phyloP scores from a whole-genome alignment of 64 coral and sea anemone species.

The Dendrophyllia cribrosa region DNA sequence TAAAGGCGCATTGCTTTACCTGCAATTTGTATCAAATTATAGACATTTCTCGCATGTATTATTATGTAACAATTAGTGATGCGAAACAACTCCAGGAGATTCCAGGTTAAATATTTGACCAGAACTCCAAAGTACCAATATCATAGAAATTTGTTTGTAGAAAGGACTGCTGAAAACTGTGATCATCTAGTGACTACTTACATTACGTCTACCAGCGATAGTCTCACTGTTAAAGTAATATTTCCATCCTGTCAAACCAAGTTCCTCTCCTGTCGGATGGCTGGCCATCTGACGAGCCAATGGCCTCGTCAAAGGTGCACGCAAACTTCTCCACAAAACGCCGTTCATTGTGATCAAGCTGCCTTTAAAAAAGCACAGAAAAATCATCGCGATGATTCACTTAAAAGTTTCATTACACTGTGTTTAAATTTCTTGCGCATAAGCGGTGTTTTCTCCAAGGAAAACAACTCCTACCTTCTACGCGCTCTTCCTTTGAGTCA shows the following conservation, averaged over 20 bases:
- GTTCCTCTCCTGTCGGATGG: conserved; percentile 68
- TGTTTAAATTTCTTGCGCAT: neutral
- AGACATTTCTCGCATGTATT: too few relatives aligned
- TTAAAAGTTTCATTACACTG: neutral
- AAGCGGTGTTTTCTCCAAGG: neutral
- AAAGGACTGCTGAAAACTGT: too few relatives aligned
- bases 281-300: conserved; percentile 62
- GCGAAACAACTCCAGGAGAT: too few relatives aligned
- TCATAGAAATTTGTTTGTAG: neutral
- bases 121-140: neutral
- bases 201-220: conserved; percentile 72
- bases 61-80: too few relatives aligned
- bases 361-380: neutral
- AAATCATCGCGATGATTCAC: neutral
- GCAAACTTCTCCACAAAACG: conserved; percentile 60
- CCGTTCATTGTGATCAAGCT: conserved; percentile 51
- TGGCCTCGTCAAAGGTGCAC: conserved; percentile 35
- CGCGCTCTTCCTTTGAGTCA: neutral
- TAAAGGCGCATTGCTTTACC: too few relatives aligned
- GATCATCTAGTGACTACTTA: conserved; percentile 23
- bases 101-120: neutral
- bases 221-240: conserved; percentile 76
- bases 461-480: neutral
- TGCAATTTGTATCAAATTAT: too few relatives aligned
- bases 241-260: conserved; percentile 70